phyloP scores from a whole-genome alignment of 2,113 vertebrate genomes.

The Herpetotheres cachinnans region DNA sequence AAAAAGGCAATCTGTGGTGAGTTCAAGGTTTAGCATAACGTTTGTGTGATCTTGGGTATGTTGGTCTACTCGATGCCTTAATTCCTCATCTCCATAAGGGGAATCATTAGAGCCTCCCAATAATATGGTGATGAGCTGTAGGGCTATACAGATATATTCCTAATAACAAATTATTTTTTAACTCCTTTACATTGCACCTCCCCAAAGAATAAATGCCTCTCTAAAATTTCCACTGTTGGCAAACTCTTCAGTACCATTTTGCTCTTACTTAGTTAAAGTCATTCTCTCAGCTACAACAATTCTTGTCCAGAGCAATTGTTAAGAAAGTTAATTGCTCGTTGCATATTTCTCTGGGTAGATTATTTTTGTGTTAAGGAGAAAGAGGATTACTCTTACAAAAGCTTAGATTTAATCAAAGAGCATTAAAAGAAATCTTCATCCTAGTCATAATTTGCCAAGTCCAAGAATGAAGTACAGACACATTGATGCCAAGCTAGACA shows the following conservation, averaged over 20 bases:
- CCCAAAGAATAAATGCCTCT: not conserved
- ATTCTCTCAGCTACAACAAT: not conserved
- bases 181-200: not conserved
- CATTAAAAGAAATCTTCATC: not conserved
- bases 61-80: not conserved
- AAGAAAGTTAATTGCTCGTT: not conserved
- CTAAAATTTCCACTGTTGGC: not conserved
- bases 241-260: not conserved
- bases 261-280: not conserved
- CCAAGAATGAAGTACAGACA: not conserved
- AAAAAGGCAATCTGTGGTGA: not conserved
- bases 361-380: not conserved
- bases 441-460: not conserved
- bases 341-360: not conserved
- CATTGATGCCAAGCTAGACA: conserved; percentile 13
- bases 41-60: not conserved
- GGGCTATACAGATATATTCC: not conserved
- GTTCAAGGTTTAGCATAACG: not conserved
- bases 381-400: not conserved
- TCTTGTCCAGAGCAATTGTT: not conserved
- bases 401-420: not conserved
- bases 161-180: not conserved
- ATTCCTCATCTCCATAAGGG: not conserved
- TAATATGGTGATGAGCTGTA: not conserved
- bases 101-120: not conserved